These are phyloP conservation scores for Tyto alba DNA, from an alignment of 2,113 vertebrate species.

Conservation along the genomic window DNA sequence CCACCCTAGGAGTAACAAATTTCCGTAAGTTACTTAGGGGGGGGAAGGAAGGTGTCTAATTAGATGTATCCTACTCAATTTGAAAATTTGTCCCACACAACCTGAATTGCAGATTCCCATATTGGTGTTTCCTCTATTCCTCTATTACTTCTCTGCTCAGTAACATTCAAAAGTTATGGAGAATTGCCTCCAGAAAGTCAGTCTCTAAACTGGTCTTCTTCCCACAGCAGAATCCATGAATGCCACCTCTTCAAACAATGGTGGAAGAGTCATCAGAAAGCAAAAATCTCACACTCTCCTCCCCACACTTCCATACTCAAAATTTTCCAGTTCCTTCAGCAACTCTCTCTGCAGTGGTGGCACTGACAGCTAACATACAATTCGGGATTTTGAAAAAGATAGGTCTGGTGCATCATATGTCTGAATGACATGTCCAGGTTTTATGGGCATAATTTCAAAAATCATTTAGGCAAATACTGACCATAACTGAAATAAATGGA, in stretches of 20 bases:
- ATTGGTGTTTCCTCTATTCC: background rate
- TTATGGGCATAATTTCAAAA: background rate
- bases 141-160: background rate
- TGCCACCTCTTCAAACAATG: accelerated
- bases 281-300: background rate
- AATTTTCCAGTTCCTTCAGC: background rate
- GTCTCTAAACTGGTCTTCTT: background rate
- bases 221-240: background rate
- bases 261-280: background rate
- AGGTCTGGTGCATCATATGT: background rate
- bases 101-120: background rate
- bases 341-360: background rate
- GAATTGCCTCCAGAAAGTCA: background rate
- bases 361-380: background rate
- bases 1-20: background rate
- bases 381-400: background rate
- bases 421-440: background rate
- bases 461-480: background rate
- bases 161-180: background rate
- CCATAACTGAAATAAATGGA: background rate
- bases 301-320: background rate
- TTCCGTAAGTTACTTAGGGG: background rate
- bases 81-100: background rate
- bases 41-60: background rate
- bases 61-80: background rate